phyloP scores from a whole-genome alignment of 1,140 invertebrate species.

The Trichonephila clavata region DNA sequence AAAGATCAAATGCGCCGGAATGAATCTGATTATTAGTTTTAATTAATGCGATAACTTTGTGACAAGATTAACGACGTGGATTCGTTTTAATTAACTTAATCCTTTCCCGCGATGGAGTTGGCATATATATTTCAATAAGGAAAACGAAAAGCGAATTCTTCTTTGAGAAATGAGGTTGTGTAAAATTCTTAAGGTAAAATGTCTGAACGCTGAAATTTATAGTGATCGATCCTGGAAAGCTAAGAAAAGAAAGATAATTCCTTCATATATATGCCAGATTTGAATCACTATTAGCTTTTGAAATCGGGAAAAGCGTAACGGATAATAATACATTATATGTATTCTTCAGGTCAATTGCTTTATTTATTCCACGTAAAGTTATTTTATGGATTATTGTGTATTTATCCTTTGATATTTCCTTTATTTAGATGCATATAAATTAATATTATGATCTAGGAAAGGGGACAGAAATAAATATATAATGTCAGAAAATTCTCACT shows the following conservation, averaged over 20 bases:
- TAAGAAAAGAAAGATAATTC: not conserved
- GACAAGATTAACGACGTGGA: slow-evolving; percentile 70
- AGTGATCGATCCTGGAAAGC: not conserved
- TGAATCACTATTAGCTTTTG: too few species aligned
- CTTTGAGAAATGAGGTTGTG: not conserved
- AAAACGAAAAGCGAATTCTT: slow-evolving; percentile 16
- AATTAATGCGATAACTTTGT: slow-evolving; percentile 75
- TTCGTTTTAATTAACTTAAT: slow-evolving; percentile 68
- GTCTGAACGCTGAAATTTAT: not conserved
- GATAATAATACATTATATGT: too few species aligned
- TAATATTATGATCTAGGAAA: too few species aligned
- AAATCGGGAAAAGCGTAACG: too few species aligned
- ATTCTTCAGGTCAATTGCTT: too few species aligned
- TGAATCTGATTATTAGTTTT: slow-evolving; percentile 73
- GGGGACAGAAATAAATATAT: too few species aligned
- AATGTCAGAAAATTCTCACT: too few species aligned
- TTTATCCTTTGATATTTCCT: too few species aligned
- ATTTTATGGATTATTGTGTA: too few species aligned
- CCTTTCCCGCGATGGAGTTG: not conserved
- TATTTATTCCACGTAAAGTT: too few species aligned
- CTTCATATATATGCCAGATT: not conserved
- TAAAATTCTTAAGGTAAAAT: not conserved
- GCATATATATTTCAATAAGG: slow-evolving; percentile 49
- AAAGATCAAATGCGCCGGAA: slow-evolving; percentile 66
- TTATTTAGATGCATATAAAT: too few species aligned